Evolutionary conservation across 2,888 invertebrate genomes (phyloP).

Genomic region (Rhorus exstirpatorius): DNA sequence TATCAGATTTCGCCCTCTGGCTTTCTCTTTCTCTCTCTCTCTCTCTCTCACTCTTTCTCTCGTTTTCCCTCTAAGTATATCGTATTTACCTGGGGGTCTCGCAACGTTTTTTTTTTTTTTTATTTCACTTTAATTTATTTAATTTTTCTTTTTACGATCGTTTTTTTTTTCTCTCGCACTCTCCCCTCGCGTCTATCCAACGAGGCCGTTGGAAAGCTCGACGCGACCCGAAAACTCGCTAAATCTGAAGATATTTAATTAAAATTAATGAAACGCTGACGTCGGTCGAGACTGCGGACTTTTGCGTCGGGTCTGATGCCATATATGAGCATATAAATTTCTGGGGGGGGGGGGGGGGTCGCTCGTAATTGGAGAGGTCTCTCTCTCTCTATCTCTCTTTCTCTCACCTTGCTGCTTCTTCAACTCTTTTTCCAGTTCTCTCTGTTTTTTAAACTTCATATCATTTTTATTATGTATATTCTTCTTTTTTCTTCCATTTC

Average conservation of each 20-base stretch:
- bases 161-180: conserved; percentile 19
- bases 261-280: conserved; percentile 83
- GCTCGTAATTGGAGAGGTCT: conserved; percentile 81
- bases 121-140: conserved; percentile 45
- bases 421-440: too few relatives aligned
- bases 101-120: conserved; percentile 37
- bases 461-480: conserved; percentile 15
- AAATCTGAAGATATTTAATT: conserved; percentile 82
- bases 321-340: conserved; percentile 13
- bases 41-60: too few relatives aligned
- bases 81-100: neutral
- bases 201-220: conserved; percentile 56
- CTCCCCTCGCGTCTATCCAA: conserved; percentile 27
- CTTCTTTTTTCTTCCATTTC: conserved; percentile 29
- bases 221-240: conserved; percentile 66
- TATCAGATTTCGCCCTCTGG: neutral
- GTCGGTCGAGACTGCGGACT: conserved; percentile 70
- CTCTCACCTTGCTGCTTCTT: conserved; percentile 50
- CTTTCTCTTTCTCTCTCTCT: neutral
- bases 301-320: conserved; percentile 43
- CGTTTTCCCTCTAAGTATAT: neutral
- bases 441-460: too few relatives aligned
- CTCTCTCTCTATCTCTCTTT: conserved; percentile 53
- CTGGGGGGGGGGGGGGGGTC: conserved; percentile 24
- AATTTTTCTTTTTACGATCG: conserved; percentile 39